Evolutionary conservation across 2,113 vertebrate species (phyloP).

Genomic region (Tonatia bakeri): DNA sequence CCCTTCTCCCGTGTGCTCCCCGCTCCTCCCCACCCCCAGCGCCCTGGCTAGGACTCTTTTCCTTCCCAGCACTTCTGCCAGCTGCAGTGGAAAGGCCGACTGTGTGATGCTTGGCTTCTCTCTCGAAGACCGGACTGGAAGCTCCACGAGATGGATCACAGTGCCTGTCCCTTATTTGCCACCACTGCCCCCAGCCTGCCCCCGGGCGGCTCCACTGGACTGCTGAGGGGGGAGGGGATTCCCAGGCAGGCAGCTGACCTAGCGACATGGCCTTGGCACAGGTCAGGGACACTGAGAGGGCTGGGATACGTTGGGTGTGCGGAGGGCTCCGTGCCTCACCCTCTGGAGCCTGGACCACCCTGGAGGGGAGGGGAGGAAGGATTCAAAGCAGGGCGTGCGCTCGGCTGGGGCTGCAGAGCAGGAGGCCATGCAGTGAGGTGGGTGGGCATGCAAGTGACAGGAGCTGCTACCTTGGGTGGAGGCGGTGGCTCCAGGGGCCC

Average conservation of each 20-base stretch:
- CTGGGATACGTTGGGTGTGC: neutral
- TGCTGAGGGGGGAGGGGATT: too few relatives aligned
- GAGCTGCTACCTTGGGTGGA: too few relatives aligned
- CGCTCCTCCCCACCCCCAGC: fast-evolving
- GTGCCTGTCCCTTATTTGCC: fast-evolving
- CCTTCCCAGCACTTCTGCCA: fast-evolving
- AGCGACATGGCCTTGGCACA: neutral
- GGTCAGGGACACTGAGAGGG: neutral
- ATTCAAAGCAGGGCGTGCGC: neutral
- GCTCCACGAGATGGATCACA: too few relatives aligned
- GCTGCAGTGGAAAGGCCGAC: neutral
- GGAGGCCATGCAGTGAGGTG: fast-evolving
- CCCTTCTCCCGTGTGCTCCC: neutral
- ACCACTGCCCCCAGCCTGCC: neutral
- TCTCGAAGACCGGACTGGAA: neutral
- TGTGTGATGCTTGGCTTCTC: fast-evolving
- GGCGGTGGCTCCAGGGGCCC: neutral
- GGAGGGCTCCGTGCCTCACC: fast-evolving
- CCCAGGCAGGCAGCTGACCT: neutral
- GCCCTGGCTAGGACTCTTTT: neutral
- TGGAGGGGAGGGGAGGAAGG: neutral
- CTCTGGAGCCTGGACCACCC: neutral
- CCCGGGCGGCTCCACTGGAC: neutral
- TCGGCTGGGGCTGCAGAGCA: neutral
- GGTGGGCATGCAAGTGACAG: fast-evolving